phyloP scores from a whole-genome alignment of 2,113 vertebrate species.

The Tympanuchus pallidicinctus region DNA sequence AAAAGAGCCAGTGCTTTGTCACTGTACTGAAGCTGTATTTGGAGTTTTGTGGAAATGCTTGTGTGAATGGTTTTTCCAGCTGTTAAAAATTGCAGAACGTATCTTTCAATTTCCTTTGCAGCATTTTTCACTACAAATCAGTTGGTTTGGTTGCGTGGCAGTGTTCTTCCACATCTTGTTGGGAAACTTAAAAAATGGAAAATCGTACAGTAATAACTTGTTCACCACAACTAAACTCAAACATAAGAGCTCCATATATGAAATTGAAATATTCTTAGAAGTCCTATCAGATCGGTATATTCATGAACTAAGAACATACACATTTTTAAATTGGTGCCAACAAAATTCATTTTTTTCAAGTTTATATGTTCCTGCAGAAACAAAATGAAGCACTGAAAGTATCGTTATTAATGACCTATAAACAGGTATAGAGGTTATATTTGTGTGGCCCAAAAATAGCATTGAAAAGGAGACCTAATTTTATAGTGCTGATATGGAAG shows the following conservation, averaged over 20 bases:
- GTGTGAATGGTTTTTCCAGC: not conserved
- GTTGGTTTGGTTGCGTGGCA: not conserved
- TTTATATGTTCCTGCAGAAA: not conserved
- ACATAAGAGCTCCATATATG: not conserved
- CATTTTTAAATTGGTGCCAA: not conserved
- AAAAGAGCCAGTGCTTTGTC: slow-evolving; percentile 1
- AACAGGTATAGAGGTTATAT: not conserved
- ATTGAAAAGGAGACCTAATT: not conserved
- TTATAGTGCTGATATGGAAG: not conserved
- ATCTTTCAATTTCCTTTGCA: not conserved
- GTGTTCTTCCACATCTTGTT: not conserved
- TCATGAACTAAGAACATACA: not conserved
- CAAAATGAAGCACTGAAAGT: not conserved
- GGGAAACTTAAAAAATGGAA: not conserved
- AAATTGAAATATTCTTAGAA: not conserved
- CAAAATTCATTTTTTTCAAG: not conserved
- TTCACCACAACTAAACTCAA: not conserved
- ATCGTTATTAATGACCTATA: not conserved
- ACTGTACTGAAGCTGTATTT: not conserved
- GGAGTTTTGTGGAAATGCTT: not conserved
- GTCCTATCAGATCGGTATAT: not conserved
- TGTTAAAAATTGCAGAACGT: not conserved
- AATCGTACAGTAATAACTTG: not conserved
- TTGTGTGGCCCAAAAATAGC: not conserved
- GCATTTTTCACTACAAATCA: not conserved